Evolutionary conservation across 2,113 vertebrate species (phyloP).

Genomic region (Oxyruncus cristatus): DNA sequence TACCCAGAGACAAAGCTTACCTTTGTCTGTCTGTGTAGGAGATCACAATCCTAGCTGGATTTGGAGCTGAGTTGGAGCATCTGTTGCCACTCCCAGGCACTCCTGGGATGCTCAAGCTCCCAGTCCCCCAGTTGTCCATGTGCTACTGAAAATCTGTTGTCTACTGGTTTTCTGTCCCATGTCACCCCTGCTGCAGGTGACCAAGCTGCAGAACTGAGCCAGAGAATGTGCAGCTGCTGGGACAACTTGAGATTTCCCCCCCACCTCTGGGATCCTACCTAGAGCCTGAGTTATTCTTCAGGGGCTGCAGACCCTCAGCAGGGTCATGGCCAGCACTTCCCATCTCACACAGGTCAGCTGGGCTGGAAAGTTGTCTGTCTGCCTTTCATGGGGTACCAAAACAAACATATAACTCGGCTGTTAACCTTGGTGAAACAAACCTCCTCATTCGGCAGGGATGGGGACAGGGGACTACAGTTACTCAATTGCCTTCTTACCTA

Average conservation of each 20-base stretch:
- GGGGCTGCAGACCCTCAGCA: not conserved
- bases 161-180: not conserved
- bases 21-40: not conserved
- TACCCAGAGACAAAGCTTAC: not conserved
- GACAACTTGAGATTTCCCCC: too few species aligned
- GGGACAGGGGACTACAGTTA: not conserved
- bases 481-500: not conserved
- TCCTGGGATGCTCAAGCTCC: not conserved
- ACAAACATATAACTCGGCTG: not conserved
- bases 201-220: not conserved
- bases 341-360: too few species aligned
- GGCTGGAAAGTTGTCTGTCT: not conserved
- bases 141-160: not conserved
- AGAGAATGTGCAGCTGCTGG: not conserved
- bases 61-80: not conserved
- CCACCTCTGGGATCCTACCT: rapidly evolving
- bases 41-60: not conserved
- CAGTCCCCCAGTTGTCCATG: rapidly evolving
- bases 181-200: not conserved
- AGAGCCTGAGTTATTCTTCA: not conserved
- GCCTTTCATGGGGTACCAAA: not conserved
- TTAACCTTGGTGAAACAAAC: not conserved
- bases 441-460: not conserved
- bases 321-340: not conserved
- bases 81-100: not conserved